Percentiles rank a stretch among this genome's conserved stretches.
Evolutionary conservation across 2,113 vertebrate genomes (phyloP).

Genomic region (Paraplagusia blochii): DNA sequence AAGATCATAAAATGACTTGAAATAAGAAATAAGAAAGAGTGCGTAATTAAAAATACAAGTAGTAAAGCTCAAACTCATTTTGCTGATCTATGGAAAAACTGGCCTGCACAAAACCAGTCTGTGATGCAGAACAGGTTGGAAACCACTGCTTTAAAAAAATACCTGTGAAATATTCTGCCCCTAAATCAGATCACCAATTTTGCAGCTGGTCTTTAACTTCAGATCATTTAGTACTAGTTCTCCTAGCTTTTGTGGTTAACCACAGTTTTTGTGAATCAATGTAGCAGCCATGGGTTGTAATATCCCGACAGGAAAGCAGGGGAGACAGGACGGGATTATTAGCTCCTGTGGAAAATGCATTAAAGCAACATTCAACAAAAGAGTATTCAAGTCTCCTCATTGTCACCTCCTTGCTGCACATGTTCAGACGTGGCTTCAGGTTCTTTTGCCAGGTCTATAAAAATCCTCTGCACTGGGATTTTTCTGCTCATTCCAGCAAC

Average conservation of each 20-base stretch:
- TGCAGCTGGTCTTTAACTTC: slow-evolving; percentile 1
- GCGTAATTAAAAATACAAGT: too few relatives aligned
- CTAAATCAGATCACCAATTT: slow-evolving; percentile 1
- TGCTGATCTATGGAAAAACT: too few relatives aligned
- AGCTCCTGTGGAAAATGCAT: slow-evolving; percentile 58
- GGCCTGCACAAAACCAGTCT: too few relatives aligned
- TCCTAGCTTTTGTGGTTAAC: slow-evolving; percentile 15
- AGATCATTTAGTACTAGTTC: slow-evolving; percentile 9
- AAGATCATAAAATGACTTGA: too few relatives aligned
- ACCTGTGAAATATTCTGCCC: too few relatives aligned
- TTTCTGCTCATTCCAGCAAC: slow-evolving; percentile 21
- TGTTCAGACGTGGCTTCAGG: slow-evolving; percentile 26
- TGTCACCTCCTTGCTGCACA: slow-evolving; percentile 20
- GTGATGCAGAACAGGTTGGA: too few relatives aligned
- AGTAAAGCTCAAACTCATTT: too few relatives aligned
- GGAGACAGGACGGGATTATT: slow-evolving; percentile 28
- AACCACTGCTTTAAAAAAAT: too few relatives aligned
- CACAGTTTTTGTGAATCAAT: slow-evolving; percentile 24
- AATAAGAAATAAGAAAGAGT: too few relatives aligned
- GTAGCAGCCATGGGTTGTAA: slow-evolving; percentile 13
- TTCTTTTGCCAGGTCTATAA: slow-evolving; percentile 21
- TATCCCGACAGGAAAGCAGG: slow-evolving; percentile 40
- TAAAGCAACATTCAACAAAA: slow-evolving; percentile 47
- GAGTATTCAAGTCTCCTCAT: slow-evolving; percentile 39
- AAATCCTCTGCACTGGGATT: slow-evolving; percentile 29